Percentiles rank a stretch among this genome's conserved stretches.
phyloP scores from a whole-genome alignment of 2,888 invertebrate species.

The Ennomos erosarius region DNA sequence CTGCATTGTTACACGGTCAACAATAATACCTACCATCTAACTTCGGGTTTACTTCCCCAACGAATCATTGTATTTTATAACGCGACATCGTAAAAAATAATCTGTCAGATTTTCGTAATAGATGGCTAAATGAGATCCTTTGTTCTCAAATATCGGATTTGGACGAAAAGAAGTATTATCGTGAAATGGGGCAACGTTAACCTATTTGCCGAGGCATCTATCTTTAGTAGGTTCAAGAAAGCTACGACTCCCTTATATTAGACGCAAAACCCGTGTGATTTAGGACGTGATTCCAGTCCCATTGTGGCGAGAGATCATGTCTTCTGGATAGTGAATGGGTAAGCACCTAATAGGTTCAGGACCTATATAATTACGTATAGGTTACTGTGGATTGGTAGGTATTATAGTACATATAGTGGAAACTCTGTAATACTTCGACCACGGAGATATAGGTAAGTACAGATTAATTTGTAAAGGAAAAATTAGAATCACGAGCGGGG shows the following conservation, averaged over 20 bases:
- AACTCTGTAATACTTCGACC: too few relatives aligned
- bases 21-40: slow-evolving; percentile 44
- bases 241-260: slow-evolving; percentile 4
- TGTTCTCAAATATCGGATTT: slow-evolving; percentile 46
- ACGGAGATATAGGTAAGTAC: too few relatives aligned
- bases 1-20: slow-evolving; percentile 52
- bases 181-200: slow-evolving; percentile 24
- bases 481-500: too few relatives aligned
- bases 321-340: too few relatives aligned
- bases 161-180: slow-evolving; percentile 23
- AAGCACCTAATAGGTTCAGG: too few relatives aligned
- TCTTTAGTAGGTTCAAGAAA: slow-evolving; percentile 11
- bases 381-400: too few relatives aligned
- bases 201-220: slow-evolving; percentile 13
- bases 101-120: slow-evolving; percentile 44
- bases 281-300: slow-evolving; percentile 1
- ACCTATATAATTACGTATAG: too few relatives aligned
- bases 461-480: too few relatives aligned
- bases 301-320: too few relatives aligned
- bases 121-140: slow-evolving; percentile 39
- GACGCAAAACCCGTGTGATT: slow-evolving; percentile 11
- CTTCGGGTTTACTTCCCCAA: slow-evolving; percentile 43
- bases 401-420: too few relatives aligned
- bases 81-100: slow-evolving; percentile 46
- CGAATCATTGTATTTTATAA: slow-evolving; percentile 46